Evolutionary conservation across 2,797 vertebrate species (phyloP), one percentile per base, ranked within the genome.

Genomic region (Eleutherodactylus coqui): DNA sequence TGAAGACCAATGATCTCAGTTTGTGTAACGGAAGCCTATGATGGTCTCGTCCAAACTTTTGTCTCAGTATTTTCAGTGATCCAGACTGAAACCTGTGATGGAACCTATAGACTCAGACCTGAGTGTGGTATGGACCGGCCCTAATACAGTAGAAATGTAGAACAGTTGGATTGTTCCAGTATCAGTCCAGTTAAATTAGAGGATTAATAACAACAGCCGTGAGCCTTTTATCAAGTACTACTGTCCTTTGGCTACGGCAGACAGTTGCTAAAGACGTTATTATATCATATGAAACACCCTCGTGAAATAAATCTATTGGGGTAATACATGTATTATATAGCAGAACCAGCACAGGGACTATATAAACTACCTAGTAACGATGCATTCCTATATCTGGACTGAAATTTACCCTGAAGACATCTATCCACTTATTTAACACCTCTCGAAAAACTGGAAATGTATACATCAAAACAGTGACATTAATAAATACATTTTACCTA

Each of bases 401-500:
- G 32, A 55, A 41, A 29, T 83, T 41, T 73, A 53, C 24, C 36
- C 51, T 58, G 36, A 10, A 78, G 49, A 38, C 47, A 34, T 32
- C 49, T 73, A 55, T 29, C n/a, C 17, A 51, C 69, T 72, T 55
- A 21, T 58, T 34, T 41, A 70, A 38, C 70, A 53, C 43, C 38
- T 55, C 69, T 19, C 32, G 34, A 62, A n/a, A 64, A 81, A 69
- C 62, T 82, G 49, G 51, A 36, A 55, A 38, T 41, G 49, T 53
- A 36, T 53, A 72, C 69, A 73, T 60, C 36, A 73, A 83, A 83
- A 75, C 34, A 58, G 51, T 55, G 51, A 82, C 49, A 75, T 82
- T 36, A 67, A 81, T 69, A 67, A 82, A 82, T 72, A 82, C 32
- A 72, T 72, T 53, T 83, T 41, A 55, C 49, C 67, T 83, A 83